Percentiles rank a stretch among this genome's conserved stretches.
Evolutionary conservation across 2,797 vertebrate species (phyloP).

Genomic region (Mus minutoides): DNA sequence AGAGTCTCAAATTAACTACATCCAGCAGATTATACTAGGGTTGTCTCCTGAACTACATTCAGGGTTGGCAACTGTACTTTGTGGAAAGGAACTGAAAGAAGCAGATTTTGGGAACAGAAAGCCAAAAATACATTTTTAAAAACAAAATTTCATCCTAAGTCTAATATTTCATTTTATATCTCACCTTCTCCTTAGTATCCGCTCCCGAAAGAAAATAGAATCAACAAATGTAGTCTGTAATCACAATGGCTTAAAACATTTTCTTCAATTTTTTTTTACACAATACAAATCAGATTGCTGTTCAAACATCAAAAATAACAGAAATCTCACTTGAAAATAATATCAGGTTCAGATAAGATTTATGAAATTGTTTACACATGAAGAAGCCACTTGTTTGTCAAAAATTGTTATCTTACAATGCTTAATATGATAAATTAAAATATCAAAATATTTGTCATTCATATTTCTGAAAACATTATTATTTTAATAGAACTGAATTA

Average conservation of each 20-base stretch:
- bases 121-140: background rate
- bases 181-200: background rate
- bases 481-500: constrained; percentile 42
- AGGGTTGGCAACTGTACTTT: background rate
- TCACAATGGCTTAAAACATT: constrained; percentile 37
- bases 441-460: constrained; percentile 69
- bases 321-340: background rate
- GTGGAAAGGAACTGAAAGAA: background rate
- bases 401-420: constrained; percentile 70
- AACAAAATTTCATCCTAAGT: background rate
- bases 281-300: constrained; percentile 53
- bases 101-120: background rate
- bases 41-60: background rate
- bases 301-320: constrained; percentile 66
- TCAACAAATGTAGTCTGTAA: constrained; percentile 42
- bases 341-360: constrained; percentile 49
- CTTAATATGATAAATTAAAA: constrained; percentile 67
- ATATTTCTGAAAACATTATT: constrained; percentile 60
- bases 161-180: background rate
- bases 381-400: constrained; percentile 65
- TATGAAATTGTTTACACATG: constrained; percentile 65
- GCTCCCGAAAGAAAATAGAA: constrained; percentile 32
- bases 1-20: background rate
- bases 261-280: constrained; percentile 57
- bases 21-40: background rate